Base-by-base conservation (phyloP, 2,113 vertebrate species). In the Pogonocichla stellata region DNA sequence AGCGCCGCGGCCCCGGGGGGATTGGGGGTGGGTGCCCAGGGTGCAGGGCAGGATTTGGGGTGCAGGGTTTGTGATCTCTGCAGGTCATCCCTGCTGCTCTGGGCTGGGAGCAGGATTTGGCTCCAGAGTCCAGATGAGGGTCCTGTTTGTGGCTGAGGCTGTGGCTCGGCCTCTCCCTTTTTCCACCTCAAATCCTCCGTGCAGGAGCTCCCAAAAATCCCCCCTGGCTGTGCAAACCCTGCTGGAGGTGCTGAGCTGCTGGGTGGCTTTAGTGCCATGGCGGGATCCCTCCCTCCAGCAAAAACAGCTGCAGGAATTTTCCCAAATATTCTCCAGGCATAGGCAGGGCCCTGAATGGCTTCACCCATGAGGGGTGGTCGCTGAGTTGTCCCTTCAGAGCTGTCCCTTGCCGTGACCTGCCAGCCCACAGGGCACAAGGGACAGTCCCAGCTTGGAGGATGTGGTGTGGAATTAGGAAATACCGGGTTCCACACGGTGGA, bases 401-500 rank as follows among this genome's bases (percentile, higher is more conserved):
- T 16, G 29, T 36, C 56, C 48, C 19, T 84, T 24, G 43, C 2
- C 0, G 7, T 75, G 60, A 34, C 40, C 45, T 50, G 18, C 14
- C 1, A 62, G 69, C 60, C 42, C 56, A 42, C 48, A 51, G 56
- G 47, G 33, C 69, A 42, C 40, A 42, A 14, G 38, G 40, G 40
- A 24, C 66, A 11, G 12, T 17, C n/a, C 50, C 19, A 10, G 6
- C 9, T 4, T 0, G 2, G 24, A 29, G 73, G 26, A 43, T 3
- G 31, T 4, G 34, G 20, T 6, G 31, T 24, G 5, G 3, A 7
- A 3, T 65, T 23, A 2, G 83, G 65, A 22, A 70, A 10, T 0
- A 0, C 58, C 5, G 4, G 2, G 14, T 2, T 48, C 19, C 0
- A 0, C 6, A 0, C 5, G 36, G 31, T 7, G 1, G 1, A 47